Conservation (phyloP, 1,140 invertebrate genomes). For the Musca domestica region DNA sequence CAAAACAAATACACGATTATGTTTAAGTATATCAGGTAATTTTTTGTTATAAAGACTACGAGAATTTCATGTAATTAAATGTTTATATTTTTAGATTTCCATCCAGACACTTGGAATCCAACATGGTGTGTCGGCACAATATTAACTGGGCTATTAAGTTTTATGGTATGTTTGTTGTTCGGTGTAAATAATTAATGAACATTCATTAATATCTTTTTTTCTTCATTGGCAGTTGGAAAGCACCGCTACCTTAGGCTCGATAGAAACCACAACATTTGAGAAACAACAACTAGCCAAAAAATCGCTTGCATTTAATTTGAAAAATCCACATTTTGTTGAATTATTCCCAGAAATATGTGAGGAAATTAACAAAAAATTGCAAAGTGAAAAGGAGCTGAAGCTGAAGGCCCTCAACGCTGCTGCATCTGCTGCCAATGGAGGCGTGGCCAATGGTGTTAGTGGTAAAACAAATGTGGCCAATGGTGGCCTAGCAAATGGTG, state of each 20-base stretch:
- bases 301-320: constrained; percentile 89
- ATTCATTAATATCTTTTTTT: neutral
- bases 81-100: constrained; percentile 70
- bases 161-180: constrained; percentile 63
- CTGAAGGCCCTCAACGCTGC: neutral
- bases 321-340: constrained; percentile 76
- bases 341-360: constrained; percentile 49
- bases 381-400: constrained; percentile 29
- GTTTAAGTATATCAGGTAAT: constrained; percentile 82
- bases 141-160: constrained; percentile 87
- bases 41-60: neutral
- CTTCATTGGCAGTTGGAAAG: constrained; percentile 67
- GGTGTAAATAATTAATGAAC: neutral
- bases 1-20: constrained; percentile 87
- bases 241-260: constrained; percentile 91
- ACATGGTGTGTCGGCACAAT: constrained; percentile 97
- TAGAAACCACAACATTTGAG: constrained; percentile 87
- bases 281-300: constrained; percentile 82
- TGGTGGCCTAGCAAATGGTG: constrained; percentile 19
- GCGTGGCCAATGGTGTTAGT: constrained; percentile 17
- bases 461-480: constrained; percentile 25
- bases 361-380: constrained; percentile 43
- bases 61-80: neutral
- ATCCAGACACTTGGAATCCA: constrained; percentile 98
- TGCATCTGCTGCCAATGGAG: constrained; percentile 25